Conservation (phyloP, 2,888 invertebrate genomes). For the Heliothis peltigera region DNA sequence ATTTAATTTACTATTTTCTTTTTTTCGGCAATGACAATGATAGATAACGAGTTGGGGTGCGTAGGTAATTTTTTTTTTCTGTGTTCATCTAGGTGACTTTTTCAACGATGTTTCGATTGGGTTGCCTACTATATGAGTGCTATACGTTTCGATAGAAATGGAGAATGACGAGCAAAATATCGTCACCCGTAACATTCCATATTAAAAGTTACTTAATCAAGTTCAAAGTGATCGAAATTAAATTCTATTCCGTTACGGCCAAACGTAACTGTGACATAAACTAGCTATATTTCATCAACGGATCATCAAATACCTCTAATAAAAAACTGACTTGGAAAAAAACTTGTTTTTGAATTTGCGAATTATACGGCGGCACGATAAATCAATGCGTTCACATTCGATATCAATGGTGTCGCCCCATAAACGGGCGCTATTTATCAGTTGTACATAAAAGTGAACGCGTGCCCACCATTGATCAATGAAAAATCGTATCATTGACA, state of each 20-base stretch:
- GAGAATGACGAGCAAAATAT: constrained; percentile 24
- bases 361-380: constrained; percentile 81
- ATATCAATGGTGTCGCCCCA: constrained; percentile 81
- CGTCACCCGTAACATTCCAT: constrained; percentile 45
- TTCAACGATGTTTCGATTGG: too few relatives aligned
- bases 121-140: too few relatives aligned
- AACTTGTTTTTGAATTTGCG: constrained; percentile 75
- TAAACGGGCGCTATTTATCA: constrained; percentile 83
- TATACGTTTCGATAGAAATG: constrained; percentile 27
- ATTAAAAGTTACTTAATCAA: constrained; percentile 50
- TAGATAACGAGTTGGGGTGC: constrained; percentile 35
- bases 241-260: constrained; percentile 46
- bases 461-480: constrained; percentile 79
- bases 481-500: constrained; percentile 82
- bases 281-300: constrained; percentile 71
- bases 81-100: constrained; percentile 5
- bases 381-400: constrained; percentile 81
- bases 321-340: constrained; percentile 67
- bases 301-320: constrained; percentile 70
- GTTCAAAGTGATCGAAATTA: constrained; percentile 49
- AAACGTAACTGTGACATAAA: constrained; percentile 48
- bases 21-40: constrained; percentile 48
- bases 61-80: constrained; percentile 22
- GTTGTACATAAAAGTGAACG: constrained; percentile 82
- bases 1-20: constrained; percentile 33